Evolutionary conservation across 2,888 invertebrate genomes (phyloP).

Genomic region (Drepana falcataria): DNA sequence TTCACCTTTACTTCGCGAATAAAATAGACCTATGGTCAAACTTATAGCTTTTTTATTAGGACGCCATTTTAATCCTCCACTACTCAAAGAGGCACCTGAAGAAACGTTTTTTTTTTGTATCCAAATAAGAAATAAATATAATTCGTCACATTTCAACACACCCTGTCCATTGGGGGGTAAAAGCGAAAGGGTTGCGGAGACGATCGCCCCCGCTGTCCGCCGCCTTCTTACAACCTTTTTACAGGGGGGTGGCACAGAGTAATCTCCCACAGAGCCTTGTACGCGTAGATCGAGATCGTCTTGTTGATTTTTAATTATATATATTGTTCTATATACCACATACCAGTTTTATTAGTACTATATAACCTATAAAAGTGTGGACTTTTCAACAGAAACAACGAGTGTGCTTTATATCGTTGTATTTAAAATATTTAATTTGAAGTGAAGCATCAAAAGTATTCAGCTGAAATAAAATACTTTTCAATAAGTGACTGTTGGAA

Average conservation of each 20-base stretch:
- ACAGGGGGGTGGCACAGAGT: constrained; percentile 68
- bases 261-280: constrained; percentile 54
- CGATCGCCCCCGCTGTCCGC: constrained; percentile 68
- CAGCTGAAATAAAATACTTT: too few relatives aligned
- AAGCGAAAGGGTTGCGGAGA: constrained; percentile 78
- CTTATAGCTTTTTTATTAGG: too few relatives aligned
- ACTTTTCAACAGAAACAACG: too few relatives aligned
- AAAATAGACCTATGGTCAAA: too few relatives aligned
- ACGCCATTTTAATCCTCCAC: too few relatives aligned
- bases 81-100: not conserved
- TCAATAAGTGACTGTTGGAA: too few relatives aligned
- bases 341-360: too few relatives aligned
- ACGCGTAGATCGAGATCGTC: constrained; percentile 35
- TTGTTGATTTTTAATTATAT: constrained; percentile 32
- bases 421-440: too few relatives aligned
- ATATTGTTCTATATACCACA: not conserved
- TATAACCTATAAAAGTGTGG: too few relatives aligned
- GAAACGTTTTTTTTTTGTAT: constrained; percentile 2
- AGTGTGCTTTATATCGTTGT: too few relatives aligned
- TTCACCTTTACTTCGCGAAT: too few relatives aligned
- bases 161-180: constrained; percentile 68
- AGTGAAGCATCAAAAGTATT: too few relatives aligned
- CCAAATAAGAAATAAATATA: not conserved
- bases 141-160: constrained; percentile 38
- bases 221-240: constrained; percentile 79